These are phyloP conservation scores for Decapterus maruadsi DNA, from an alignment of 2,797 vertebrate species.

Conservation along the genomic window DNA sequence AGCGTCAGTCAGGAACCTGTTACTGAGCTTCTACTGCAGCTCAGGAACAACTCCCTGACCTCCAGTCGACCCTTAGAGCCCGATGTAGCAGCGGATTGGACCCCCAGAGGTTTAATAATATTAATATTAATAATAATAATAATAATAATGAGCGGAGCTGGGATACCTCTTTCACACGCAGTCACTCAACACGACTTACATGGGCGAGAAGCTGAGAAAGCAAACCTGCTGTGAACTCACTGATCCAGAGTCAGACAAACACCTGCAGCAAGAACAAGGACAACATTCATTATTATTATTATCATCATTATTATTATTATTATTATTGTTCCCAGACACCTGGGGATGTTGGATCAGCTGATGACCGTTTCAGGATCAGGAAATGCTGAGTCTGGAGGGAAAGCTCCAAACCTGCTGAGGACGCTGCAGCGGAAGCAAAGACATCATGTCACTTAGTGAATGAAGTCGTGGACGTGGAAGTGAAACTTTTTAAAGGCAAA, in stretches of 20 bases:
- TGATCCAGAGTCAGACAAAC: slow-evolving; percentile 15
- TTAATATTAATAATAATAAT: not conserved
- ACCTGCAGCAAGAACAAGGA: slow-evolving; percentile 51
- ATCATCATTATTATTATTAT: too few relatives aligned
- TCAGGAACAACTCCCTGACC: slow-evolving; percentile 64
- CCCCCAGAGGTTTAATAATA: slow-evolving; percentile 31
- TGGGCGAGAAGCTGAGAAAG: slow-evolving; percentile 77
- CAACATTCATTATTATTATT: not conserved
- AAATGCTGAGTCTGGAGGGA: too few relatives aligned
- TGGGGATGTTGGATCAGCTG: too few relatives aligned
- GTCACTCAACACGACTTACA: slow-evolving; percentile 86
- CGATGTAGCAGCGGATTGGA: slow-evolving; percentile 20
- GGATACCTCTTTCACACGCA: slow-evolving; percentile 86
- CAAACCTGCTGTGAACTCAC: slow-evolving; percentile 74
- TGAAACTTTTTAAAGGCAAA: too few relatives aligned
- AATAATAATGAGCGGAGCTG: slow-evolving; percentile 51
- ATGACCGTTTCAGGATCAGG: too few relatives aligned
- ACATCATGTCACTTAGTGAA: too few relatives aligned
- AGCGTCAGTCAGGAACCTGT: not conserved
- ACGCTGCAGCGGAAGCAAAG: too few relatives aligned
- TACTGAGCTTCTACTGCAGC: slow-evolving; percentile 20
- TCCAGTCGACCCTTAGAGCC: slow-evolving; percentile 35
- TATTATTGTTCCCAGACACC: too few relatives aligned
- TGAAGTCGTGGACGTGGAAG: too few relatives aligned
- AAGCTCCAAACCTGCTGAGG: too few relatives aligned